Evolutionary conservation across 2,797 vertebrate genomes (phyloP), one percentile per base, ranked within the genome.

Genomic region (Momotus momota): DNA sequence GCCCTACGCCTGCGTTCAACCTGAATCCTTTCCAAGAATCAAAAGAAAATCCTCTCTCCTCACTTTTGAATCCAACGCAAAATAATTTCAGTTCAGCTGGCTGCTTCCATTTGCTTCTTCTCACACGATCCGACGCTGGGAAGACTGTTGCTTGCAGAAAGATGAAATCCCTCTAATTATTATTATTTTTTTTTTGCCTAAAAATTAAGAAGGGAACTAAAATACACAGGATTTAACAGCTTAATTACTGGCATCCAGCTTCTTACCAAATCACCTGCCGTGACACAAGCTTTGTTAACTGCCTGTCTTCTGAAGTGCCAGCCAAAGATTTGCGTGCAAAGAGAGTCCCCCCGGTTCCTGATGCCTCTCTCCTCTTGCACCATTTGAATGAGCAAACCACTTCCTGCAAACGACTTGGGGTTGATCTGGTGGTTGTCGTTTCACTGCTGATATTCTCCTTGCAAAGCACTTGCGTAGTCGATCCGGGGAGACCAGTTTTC

Each of bases 81-180:
- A 96, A 35, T 26, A 38, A 89, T 84, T 65, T n/a, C 71, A 91
- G 92, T 71, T 64, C 38, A 94, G 86, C 79, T 52, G n/a, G 18
- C 69, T 75, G 19, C 60, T 89, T 55, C 33, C 48, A 60, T 60
- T 91, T 91, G 40, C 51, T 88, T 80, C 58, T 86, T 69, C 94
- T 90, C 27, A 5, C 8, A 27, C 1, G 29, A 81, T 6, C 45
- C 0, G 1, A 40, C 10, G 22, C 45, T 61, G 57, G 38, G 71
- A 60, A 89, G 87, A 85, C 23, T 77, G 77, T 5, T 38, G 18
- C 26, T 74, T 86, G 77, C 61, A 54, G 33, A 77, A 85, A 87
- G 64, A 17, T 13, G 10, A 43, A 88, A 19, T 65, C 57, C 9
- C 46, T 20, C 19, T 43, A 1, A 26, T 84, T 86, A 58, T 62